Conservation (phyloP, 2,113 vertebrate species). For the Sylvia atricapilla region DNA sequence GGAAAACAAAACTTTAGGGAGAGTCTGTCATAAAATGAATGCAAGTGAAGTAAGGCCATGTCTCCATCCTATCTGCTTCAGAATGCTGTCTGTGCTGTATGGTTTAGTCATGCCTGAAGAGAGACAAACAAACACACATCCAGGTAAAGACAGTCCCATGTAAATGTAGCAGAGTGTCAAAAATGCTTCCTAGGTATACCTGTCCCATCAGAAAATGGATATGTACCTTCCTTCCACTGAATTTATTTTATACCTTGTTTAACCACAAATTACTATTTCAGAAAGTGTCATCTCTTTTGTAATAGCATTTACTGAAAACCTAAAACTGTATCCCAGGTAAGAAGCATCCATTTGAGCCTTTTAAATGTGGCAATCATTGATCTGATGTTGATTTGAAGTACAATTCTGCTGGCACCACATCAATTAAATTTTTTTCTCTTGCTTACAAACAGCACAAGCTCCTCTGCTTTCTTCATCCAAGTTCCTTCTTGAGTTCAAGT, state of each 20-base stretch:
- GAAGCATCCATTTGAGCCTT: neutral
- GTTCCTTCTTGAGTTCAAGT: neutral
- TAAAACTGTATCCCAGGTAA: neutral
- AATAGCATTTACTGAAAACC: neutral
- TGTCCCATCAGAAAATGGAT: neutral
- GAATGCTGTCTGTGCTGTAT: neutral
- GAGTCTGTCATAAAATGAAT: neutral
- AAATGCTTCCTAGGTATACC: neutral
- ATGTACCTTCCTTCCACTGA: neutral
- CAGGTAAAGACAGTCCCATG: neutral
- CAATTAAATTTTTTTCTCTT: neutral
- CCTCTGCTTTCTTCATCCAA: neutral
- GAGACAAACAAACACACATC: neutral
- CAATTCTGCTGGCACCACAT: neutral
- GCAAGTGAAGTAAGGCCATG: neutral
- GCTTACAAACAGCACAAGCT: neutral
- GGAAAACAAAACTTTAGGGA: neutral
- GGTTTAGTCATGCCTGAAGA: neutral
- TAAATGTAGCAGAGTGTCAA: neutral
- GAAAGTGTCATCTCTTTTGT: neutral
- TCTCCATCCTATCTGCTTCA: neutral
- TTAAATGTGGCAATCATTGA: neutral
- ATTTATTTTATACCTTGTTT: neutral
- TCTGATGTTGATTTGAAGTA: neutral
- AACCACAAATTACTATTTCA: neutral